Evolutionary conservation across 2,888 invertebrate species (phyloP).

Genomic region (Iphiclides podalirius): DNA sequence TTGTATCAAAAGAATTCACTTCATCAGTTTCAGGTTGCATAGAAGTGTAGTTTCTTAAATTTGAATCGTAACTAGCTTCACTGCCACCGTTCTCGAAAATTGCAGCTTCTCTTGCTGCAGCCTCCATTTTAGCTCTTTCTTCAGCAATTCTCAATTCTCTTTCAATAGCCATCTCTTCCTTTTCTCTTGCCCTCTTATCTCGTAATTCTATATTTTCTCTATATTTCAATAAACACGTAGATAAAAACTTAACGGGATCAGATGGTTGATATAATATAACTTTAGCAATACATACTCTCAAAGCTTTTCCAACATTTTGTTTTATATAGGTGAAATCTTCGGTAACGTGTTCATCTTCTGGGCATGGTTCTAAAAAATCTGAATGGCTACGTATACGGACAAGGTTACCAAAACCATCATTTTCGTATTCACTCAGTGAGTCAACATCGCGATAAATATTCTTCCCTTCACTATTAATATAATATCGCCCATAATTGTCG

Average conservation of each 20-base stretch:
- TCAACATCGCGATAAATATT: conserved; percentile 65
- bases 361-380: conserved; percentile 59
- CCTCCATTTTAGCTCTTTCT: conserved; percentile 55
- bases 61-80: conserved; percentile 67
- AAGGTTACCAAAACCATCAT: conserved; percentile 71
- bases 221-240: conserved; percentile 52
- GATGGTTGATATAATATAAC: conserved; percentile 61
- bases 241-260: conserved; percentile 68
- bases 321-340: conserved; percentile 70
- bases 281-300: conserved; percentile 62
- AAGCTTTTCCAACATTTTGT: conserved; percentile 56
- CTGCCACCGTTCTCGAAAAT: conserved; percentile 54
- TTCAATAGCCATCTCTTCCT: conserved; percentile 52
- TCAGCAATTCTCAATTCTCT: conserved; percentile 56
- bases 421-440: conserved; percentile 65
- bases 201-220: conserved; percentile 60
- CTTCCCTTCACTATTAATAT: conserved; percentile 58
- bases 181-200: conserved; percentile 52
- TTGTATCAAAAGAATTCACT: conserved; percentile 17
- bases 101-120: conserved; percentile 50
- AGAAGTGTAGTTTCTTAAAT: conserved; percentile 52
- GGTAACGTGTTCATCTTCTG: conserved; percentile 59
- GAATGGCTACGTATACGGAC: conserved; percentile 62
- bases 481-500: conserved; percentile 69
- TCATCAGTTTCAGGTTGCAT: conserved; percentile 40